Base-by-base conservation (phyloP, 2,113 vertebrate genomes). In the Miniopterus natalensis region DNA sequence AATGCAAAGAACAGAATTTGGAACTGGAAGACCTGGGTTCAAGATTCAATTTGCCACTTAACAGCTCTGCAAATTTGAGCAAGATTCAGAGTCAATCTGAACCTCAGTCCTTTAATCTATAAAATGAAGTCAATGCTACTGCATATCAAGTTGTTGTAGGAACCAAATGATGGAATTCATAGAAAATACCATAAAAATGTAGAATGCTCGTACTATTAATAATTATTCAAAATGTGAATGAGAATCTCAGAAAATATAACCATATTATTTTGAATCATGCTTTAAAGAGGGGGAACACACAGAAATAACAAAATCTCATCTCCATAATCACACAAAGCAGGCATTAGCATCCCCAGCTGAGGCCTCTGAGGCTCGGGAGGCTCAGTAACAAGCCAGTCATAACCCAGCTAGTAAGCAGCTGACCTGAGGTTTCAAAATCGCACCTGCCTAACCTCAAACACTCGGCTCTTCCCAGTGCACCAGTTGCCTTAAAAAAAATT, bases 61-160 rank as follows among this genome's bases (percentile, higher is more conserved):
- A 9, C 5, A 68, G 40, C 94, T 96, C 95, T 97, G 63, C 20
- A 85, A 95, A 53, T 96, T 29, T 79, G 0, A 90, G 42, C 94
- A 83, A 40, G 0, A 86, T 70, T 40, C 80, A 96, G 78, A 89
- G 93, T 94, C 59, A 96, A 87, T 29, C 65, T 90, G 40, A 94
- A 87, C 86, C 63, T 86, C 92, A 36, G 27, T 25, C 0, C 47
- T 0, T 6, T 20, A 1, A 40, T 85, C 12, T 80, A 1, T 25
- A 77, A 95, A 79, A 47, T 14, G 6, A 42, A 55, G 40, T 14
- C 23, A 78, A 36, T 10, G n/a, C 6, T 42, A 47, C 14, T 51
- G 6, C 5, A 49, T 0, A 75, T 2, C 25, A 75, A 75, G 12
- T 90, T 81, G 45, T 31, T 36, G 9, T 23, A 59, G 73, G 45